phyloP scores from a whole-genome alignment of 2,113 vertebrate species.

The Halichoerus grypus region DNA sequence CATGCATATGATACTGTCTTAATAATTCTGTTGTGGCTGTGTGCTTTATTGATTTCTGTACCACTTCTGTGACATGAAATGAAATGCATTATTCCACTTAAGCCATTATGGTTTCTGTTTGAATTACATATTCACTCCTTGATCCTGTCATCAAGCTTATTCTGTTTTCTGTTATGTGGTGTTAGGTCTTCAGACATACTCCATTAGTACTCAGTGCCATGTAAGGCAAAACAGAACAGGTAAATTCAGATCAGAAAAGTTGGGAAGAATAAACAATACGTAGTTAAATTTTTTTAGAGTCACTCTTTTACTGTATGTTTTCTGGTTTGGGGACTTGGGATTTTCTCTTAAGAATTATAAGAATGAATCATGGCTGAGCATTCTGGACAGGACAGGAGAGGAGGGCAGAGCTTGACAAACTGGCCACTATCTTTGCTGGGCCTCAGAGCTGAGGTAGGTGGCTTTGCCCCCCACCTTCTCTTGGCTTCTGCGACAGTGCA shows the following conservation, averaged over 20 bases:
- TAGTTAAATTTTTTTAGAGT: background rate
- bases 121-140: slow-evolving; percentile 44
- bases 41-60: slow-evolving; percentile 74
- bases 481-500: background rate
- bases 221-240: slow-evolving; percentile 40
- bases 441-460: background rate
- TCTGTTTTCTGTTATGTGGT: slow-evolving; percentile 48
- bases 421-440: background rate
- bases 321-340: background rate
- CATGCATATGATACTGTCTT: slow-evolving; percentile 65
- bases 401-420: background rate
- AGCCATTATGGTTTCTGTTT: slow-evolving; percentile 74
- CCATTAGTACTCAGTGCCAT: background rate
- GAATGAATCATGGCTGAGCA: background rate
- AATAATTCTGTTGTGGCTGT: slow-evolving; percentile 72
- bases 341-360: background rate
- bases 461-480: background rate
- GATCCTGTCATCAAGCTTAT: slow-evolving; percentile 26
- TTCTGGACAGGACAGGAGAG: background rate
- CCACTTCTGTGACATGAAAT: slow-evolving; percentile 59
- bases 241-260: slow-evolving; percentile 35
- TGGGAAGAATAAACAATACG: slow-evolving; percentile 11
- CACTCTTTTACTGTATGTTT: background rate
- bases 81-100: slow-evolving; percentile 76
- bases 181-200: slow-evolving; percentile 33